A percentile compares a stretch with the other conserved stretches of the same genome.
These are phyloP conservation scores for Sorex fumeus DNA, from an alignment of 2,113 vertebrate species.

Conservation along the genomic window DNA sequence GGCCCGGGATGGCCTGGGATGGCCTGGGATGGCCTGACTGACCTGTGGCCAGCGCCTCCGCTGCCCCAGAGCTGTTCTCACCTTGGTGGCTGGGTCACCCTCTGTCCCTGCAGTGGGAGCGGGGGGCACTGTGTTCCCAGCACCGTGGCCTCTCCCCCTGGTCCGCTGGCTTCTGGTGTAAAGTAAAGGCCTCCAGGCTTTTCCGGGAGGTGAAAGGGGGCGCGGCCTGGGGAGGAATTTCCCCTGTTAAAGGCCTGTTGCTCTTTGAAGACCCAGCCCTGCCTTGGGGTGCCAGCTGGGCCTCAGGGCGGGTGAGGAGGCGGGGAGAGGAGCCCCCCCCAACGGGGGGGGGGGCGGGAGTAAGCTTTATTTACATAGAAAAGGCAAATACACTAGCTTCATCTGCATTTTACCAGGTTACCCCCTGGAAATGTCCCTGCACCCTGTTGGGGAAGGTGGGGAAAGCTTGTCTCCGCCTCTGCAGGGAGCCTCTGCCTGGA, in stretches of 20 bases:
- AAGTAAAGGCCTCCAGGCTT: neutral
- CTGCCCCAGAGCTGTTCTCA: too few relatives aligned
- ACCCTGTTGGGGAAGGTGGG: neutral
- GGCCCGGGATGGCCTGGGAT: too few relatives aligned
- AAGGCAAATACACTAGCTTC: slow-evolving; percentile 75
- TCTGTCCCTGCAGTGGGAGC: too few relatives aligned
- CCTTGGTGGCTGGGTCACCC: too few relatives aligned
- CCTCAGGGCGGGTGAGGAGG: neutral
- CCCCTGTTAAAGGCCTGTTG: too few relatives aligned
- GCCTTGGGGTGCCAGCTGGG: neutral
- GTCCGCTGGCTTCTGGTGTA: neutral
- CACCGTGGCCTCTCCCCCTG: neutral
- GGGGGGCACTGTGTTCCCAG: too few relatives aligned
- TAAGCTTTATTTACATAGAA: slow-evolving; percentile 73
- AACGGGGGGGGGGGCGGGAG: too few relatives aligned
- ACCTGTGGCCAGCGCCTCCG: too few relatives aligned
- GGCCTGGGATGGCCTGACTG: too few relatives aligned
- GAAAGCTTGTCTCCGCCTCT: too few relatives aligned
- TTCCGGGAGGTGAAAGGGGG: fast-evolving
- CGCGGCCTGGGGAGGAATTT: too few relatives aligned
- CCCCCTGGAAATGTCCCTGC: slow-evolving; percentile 55
- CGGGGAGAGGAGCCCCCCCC: too few relatives aligned
- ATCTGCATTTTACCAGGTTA: slow-evolving; percentile 67
- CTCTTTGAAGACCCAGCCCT: neutral
- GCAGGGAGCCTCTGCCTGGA: neutral